Evolutionary conservation across 1,140 invertebrate genomes (phyloP), one percentile per base, ranked within the genome.

Genomic region (Trissolcus basalis): DNA sequence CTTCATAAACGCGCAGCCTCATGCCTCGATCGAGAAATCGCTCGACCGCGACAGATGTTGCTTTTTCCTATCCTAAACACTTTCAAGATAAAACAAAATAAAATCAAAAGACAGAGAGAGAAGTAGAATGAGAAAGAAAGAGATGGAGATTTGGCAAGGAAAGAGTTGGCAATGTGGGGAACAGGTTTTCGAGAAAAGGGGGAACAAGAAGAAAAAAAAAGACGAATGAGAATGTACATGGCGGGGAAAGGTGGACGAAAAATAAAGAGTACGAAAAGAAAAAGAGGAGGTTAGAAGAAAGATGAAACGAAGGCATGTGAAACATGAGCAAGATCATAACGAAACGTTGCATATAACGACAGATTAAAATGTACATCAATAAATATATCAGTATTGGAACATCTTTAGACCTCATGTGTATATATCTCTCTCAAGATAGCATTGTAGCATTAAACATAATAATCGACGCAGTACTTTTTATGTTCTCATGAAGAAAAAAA

Each of bases 21-120:
- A 74, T 55, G 73, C 41, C 83, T 33, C 83, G 77, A 72, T 79
- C 81, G 81, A 86, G 84, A 87, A 85, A 87, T 86, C 77, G 84
- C 84, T 85, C 82, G 81, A 86, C 51, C 82, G 83, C 54, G 80
- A 78, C 68, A 63, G 72, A 75, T 59, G 72, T 75, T 75, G 64
- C 64, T 50, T 68, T 60, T 74, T 67, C 67, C 63, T 76, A 75
- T 64, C 80, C 85, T 87, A 86, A 77, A 87, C 86, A 87, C 85
- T 86, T 79, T 80, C 76, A 68, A 77, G 16, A 67, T 67, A 48
- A 75, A 47, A 75, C 44, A 68, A 75, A 75, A 68, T 61, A 65
- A 64, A n/a, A 64, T 72, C 39, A 59, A 67, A 61, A 59, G 33
- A 59, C 15, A 55, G 55, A 77, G 59, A 77, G 41, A 78, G n/a